Evolutionary conservation across 2,888 invertebrate species (phyloP), one percentile per base, ranked within the genome.

Genomic region (Agapostemon virescens): DNA sequence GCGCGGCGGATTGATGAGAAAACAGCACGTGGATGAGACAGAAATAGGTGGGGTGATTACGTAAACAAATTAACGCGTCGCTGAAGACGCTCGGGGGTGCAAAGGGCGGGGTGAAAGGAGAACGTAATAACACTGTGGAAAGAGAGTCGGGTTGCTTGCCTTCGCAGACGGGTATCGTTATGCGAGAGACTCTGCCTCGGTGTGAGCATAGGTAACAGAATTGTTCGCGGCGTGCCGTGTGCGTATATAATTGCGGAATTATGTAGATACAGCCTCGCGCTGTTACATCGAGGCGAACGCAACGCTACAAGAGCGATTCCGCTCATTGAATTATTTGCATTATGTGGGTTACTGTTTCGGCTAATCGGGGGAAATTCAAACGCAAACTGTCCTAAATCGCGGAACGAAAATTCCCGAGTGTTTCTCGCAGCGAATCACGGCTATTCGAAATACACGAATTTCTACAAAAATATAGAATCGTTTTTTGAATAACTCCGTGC

Each of bases 61-160:
- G 84, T 86, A 85, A 89, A 85, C 82, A 88, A 89, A 89, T 89
- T 89, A 89, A 78, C 81, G 81, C 76, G 72, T 75, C 69, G 33
- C 58, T 42, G 33, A 52, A 73, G 66, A 74, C 45, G 42, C 42
- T 77, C 23, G 33, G 20, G 64, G 58, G 63, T 40, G 45, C 52
- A 42, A 40, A 52, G 36, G 45, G 68, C 49, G 11, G n/a, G 49
- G 49, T 1, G 49, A n/a, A 38, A 63, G 72, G 71, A 75, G 38
- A 58, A 49, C 63, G 64, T 23, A 70, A 68, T 23, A 63, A 36
- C 42, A 33, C 23, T 30, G 68, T 11, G 55, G 69, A 61, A 42
- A 40, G 74, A 61, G 66, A 84, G 61, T 71, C 76, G 66, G 74
- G 71, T 70, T 61, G 58, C 33, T 30, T 33, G 58, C 40, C 33